These are phyloP conservation scores for Sparidentex hasta DNA, from an alignment of 2,797 vertebrate genomes.

Conservation along the genomic window DNA sequence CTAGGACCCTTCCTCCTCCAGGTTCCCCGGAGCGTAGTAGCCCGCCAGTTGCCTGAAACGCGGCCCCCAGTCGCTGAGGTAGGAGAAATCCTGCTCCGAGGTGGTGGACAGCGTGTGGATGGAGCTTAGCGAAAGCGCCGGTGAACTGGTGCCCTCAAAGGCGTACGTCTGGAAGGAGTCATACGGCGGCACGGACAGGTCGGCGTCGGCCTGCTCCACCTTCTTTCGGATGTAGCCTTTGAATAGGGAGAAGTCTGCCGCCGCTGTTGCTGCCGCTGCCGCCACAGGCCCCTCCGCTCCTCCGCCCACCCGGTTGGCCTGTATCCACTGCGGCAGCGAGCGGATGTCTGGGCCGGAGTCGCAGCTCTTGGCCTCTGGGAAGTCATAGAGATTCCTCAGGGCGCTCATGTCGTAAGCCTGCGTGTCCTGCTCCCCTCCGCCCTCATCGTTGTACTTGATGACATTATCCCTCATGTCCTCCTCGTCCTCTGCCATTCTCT, in stretches of 20 bases:
- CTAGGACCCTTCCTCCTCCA: slow-evolving; percentile 93
- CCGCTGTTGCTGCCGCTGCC: slow-evolving; percentile 68
- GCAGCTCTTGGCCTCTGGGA: slow-evolving; percentile 91
- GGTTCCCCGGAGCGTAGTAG: slow-evolving; percentile 91
- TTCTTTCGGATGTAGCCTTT: slow-evolving; percentile 97
- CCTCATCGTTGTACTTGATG: slow-evolving; percentile 99
- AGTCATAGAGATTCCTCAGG: slow-evolving; percentile 96
- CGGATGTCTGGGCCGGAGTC: slow-evolving; percentile 90
- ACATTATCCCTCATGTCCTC: slow-evolving; percentile 99
- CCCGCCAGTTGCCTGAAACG: slow-evolving; percentile 96
- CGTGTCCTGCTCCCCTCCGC: slow-evolving; percentile 98
- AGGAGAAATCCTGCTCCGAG: slow-evolving; percentile 98
- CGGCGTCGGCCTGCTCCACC: slow-evolving; percentile 95
- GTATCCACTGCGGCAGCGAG: slow-evolving; percentile 91
- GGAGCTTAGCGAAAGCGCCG: slow-evolving; percentile 95
- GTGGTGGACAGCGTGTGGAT: slow-evolving; percentile 94
- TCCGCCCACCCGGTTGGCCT: slow-evolving; percentile 79
- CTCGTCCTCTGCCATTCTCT: slow-evolving; percentile 93
- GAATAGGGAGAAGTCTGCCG: slow-evolving; percentile 95
- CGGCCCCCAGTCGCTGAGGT: slow-evolving; percentile 95
- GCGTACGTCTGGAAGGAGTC: slow-evolving; percentile 99
- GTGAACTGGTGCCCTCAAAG: slow-evolving; percentile 94
- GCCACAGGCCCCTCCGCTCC: slow-evolving; percentile 78
- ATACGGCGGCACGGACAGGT: slow-evolving; percentile 95
- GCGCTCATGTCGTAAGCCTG: slow-evolving; percentile 99